Evolutionary conservation across 2,888 invertebrate species (phyloP).

Genomic region (Leptinotarsa rubiginosa): DNA sequence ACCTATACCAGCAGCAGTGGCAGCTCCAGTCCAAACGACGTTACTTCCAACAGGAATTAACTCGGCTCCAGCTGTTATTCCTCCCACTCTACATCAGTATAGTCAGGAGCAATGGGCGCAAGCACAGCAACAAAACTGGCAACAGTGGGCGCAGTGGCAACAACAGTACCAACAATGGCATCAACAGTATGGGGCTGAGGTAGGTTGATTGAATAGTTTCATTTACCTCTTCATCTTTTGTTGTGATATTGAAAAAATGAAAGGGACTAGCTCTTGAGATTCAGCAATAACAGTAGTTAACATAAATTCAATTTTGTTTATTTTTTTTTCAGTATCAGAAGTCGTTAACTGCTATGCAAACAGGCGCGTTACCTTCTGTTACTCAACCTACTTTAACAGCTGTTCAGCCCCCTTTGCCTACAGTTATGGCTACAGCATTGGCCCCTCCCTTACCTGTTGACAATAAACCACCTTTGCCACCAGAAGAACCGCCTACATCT

Average conservation of each 20-base stretch:
- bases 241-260: no score
- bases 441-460: slow-evolving; percentile 69
- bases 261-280: no score
- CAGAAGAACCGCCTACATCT: slow-evolving; percentile 59
- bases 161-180: slow-evolving; percentile 84
- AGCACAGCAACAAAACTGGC: slow-evolving; percentile 79
- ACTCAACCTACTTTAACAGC: slow-evolving; percentile 40
- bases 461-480: slow-evolving; percentile 64
- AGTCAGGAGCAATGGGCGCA: slow-evolving; percentile 77
- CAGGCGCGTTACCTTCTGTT: slow-evolving; percentile 39
- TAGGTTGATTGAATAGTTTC: slow-evolving; percentile 56
- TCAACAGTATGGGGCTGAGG: slow-evolving; percentile 80
- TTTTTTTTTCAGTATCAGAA: slow-evolving; percentile 68
- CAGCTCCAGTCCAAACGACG: slow-evolving; percentile 46
- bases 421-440: slow-evolving; percentile 55
- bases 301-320: no score
- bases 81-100: slow-evolving; percentile 64
- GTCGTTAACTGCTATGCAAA: slow-evolving; percentile 64
- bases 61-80: slow-evolving; percentile 47
- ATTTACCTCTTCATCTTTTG: no score
- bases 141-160: slow-evolving; percentile 83
- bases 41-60: slow-evolving; percentile 47
- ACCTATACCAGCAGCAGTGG: slow-evolving; percentile 48
- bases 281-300: no score
- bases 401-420: slow-evolving; percentile 61